Percentiles rank a stretch among this genome's conserved stretches.
Evolutionary conservation across 2,888 invertebrate genomes (phyloP).

Genomic region (Pandemis cinnamomeana): DNA sequence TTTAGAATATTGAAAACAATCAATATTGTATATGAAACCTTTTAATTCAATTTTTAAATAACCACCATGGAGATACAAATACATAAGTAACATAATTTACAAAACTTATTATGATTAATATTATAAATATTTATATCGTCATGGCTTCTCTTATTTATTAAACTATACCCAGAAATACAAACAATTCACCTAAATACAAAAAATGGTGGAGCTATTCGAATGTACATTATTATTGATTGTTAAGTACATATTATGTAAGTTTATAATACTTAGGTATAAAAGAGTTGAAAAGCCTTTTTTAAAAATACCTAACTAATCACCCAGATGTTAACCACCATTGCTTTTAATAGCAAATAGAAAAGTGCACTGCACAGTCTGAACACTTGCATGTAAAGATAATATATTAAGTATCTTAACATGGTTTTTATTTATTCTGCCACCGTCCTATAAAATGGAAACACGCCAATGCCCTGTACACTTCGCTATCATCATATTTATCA

Average conservation of each 20-base stretch:
- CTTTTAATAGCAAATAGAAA: slow-evolving; percentile 16
- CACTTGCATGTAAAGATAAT: not conserved
- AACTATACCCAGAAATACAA: slow-evolving; percentile 8
- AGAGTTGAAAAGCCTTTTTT: slow-evolving; percentile 7
- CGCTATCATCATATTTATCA: slow-evolving; percentile 15
- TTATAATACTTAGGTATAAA: slow-evolving; percentile 18
- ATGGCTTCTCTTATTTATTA: slow-evolving; percentile 14
- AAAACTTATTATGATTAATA: slow-evolving; percentile 1
- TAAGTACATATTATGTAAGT: slow-evolving; percentile 29
- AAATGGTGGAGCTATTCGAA: slow-evolving; percentile 8
- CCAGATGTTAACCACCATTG: slow-evolving; percentile 11
- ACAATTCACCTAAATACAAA: not conserved
- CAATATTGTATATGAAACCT: not conserved
- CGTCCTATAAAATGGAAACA: slow-evolving; percentile 6
- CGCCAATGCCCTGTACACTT: slow-evolving; percentile 15
- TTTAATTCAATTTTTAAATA: not conserved
- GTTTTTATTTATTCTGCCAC: not conserved
- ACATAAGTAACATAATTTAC: slow-evolving; percentile 1
- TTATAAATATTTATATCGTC: slow-evolving; percentile 23
- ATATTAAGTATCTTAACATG: slow-evolving; percentile 12
- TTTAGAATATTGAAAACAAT: not conserved
- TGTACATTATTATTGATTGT: slow-evolving; percentile 5
- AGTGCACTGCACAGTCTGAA: not conserved
- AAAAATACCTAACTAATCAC: slow-evolving; percentile 6
- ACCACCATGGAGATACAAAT: not conserved